These are phyloP conservation scores for Schizotus pectinicornis DNA, from an alignment of 2,888 invertebrate species.

Conservation along the genomic window DNA sequence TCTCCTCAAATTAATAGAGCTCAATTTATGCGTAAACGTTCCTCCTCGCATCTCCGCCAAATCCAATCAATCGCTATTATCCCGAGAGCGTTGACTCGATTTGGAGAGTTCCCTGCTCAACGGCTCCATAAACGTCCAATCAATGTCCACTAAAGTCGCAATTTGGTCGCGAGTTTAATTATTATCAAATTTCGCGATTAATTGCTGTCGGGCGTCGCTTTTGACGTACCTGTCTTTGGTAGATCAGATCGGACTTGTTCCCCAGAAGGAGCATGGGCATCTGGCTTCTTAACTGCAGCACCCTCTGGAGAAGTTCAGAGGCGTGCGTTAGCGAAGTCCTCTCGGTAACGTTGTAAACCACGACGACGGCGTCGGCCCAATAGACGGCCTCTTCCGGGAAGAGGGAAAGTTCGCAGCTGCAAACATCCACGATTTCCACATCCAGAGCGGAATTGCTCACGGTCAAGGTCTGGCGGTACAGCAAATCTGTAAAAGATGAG, in stretches of 20 bases:
- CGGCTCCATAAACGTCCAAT: too few relatives aligned
- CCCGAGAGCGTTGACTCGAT: too few relatives aligned
- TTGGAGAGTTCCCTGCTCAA: too few relatives aligned
- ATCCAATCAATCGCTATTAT: too few relatives aligned
- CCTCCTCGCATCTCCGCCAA: too few relatives aligned
- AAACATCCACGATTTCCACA: slow-evolving; percentile 81
- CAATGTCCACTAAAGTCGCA: too few relatives aligned
- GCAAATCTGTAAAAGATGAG: slow-evolving; percentile 68
- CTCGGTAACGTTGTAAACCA: slow-evolving; percentile 80
- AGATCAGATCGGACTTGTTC: slow-evolving; percentile 82
- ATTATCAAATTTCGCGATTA: too few relatives aligned
- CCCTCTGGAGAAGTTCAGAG: slow-evolving; percentile 66
- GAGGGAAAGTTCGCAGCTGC: slow-evolving; percentile 66
- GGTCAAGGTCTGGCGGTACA: slow-evolving; percentile 76
- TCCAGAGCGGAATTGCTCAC: slow-evolving; percentile 75
- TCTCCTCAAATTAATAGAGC: too few relatives aligned
- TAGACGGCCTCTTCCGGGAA: slow-evolving; percentile 68
- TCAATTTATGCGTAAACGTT: too few relatives aligned
- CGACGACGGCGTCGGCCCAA: slow-evolving; percentile 80
- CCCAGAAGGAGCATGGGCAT: slow-evolving; percentile 70
- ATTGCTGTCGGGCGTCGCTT: not conserved
- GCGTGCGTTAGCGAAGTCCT: slow-evolving; percentile 74
- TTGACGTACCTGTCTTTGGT: slow-evolving; percentile 68
- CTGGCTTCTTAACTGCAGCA: slow-evolving; percentile 60
- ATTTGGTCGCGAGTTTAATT: too few relatives aligned